Conservation (phyloP, 2,797 vertebrate species). For the Halcyon leucocephala region DNA sequence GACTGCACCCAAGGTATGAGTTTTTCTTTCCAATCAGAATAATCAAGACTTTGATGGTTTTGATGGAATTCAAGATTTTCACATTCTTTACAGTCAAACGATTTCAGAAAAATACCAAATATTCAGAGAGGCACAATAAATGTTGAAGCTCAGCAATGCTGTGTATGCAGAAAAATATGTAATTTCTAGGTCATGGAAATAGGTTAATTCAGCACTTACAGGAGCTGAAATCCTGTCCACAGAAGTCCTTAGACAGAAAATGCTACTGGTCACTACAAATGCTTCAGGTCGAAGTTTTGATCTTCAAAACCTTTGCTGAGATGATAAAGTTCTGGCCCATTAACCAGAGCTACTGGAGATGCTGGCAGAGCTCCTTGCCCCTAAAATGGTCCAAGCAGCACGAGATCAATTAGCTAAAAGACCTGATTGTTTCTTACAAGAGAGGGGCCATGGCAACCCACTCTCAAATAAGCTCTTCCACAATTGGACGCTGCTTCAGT, state of each 20-base stretch:
- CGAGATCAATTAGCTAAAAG: background rate
- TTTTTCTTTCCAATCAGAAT: background rate
- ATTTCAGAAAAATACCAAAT: background rate
- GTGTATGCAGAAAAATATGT: background rate
- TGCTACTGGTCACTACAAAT: background rate
- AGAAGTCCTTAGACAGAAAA: background rate
- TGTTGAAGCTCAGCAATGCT: background rate
- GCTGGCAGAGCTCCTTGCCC: background rate
- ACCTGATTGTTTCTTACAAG: rapidly evolving
- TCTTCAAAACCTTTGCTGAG: background rate
- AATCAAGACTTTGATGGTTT: background rate
- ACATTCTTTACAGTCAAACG: background rate
- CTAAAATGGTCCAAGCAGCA: background rate
- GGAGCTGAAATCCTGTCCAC: background rate
- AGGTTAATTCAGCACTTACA: background rate
- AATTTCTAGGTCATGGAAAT: background rate
- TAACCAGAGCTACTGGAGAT: background rate
- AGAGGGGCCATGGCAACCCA: rapidly evolving
- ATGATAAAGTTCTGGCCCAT: background rate
- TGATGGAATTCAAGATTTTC: background rate
- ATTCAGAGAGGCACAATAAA: background rate
- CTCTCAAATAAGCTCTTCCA: background rate
- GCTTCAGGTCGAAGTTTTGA: background rate
- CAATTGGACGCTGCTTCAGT: background rate
- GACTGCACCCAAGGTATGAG: rapidly evolving